Base-by-base conservation (phyloP, 2,797 vertebrate genomes). In the Melopsittacus undulatus region DNA sequence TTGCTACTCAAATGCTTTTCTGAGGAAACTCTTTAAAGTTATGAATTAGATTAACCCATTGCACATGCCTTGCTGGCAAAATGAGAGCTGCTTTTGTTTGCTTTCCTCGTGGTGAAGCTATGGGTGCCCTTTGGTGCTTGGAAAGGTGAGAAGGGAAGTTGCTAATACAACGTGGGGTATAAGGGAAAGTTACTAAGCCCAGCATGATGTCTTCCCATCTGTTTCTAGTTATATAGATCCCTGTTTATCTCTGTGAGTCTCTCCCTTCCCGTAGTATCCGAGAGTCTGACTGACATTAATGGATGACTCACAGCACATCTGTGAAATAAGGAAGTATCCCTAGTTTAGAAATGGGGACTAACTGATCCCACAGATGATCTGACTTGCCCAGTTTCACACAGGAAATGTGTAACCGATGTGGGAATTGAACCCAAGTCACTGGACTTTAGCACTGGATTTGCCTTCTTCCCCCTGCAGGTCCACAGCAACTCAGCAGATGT, bases 261-360 rank as follows among this genome's bases (percentile, higher is more conserved):
- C 51, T 77, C 89, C 86, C 61, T 92, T 83, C 90, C 92, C 16
- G 2, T 40, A 51, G 90, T 43, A 61, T 42, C 67, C 6, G 8
- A 18, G 77, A 84, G 88, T 46, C 83, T 92, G 73, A 17, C 56
- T 9, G 88, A 2, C 24, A 8, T 38, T 23, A 19, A 0, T 24
- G 48, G 77, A 23, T 97, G 95, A 94, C 72, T 93, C 94, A 93
- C 51, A 61, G 18, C 86, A 36, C 89, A 75, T 83, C 94, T 96
- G 93, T 36, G 73, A 64, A 64, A 81, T 8, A 22, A 45, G 91
- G 94, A 95, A 89, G n/a, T 68, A 32, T 57, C 61, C 75, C 48
- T 5, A 1, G 6, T 56, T 89, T 70, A 94, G 89, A 48, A 67
- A 26, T 0, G 17, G 83, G 91, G 81, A 49, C 51, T 63, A 16